Conservation (phyloP, 2,113 vertebrate genomes). For the Dipodomys merriami region DNA sequence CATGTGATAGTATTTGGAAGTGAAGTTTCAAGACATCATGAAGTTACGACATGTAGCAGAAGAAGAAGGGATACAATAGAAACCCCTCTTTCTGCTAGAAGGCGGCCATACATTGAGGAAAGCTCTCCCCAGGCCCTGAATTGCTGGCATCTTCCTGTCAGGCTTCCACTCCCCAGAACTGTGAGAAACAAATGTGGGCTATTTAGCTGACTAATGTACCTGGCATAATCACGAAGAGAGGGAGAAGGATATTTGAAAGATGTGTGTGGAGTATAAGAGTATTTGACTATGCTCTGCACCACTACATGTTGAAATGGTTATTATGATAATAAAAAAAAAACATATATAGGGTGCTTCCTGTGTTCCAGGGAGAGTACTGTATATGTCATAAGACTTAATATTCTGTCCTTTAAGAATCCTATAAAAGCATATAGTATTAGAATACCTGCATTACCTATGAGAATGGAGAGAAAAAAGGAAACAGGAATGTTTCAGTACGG, state of each 20-base stretch:
- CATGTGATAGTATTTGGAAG: background rate
- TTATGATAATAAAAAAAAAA: conserved; percentile 40
- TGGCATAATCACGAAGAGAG: background rate
- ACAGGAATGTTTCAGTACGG: background rate
- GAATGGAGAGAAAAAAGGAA: background rate
- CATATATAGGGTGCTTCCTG: background rate
- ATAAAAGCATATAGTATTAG: background rate
- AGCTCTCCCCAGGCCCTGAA: background rate
- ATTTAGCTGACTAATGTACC: background rate
- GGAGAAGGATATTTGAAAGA: background rate
- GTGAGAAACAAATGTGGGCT: background rate
- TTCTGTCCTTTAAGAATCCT: background rate
- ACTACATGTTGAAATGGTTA: background rate
- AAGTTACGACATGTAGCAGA: background rate
- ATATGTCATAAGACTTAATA: background rate
- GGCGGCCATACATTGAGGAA: background rate
- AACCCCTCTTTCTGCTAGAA: background rate
- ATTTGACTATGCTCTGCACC: background rate
- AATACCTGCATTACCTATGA: background rate
- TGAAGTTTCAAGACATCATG: background rate
- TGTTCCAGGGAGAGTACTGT: background rate
- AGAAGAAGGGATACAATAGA: background rate
- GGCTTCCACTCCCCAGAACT: background rate
- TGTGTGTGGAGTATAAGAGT: background rate
- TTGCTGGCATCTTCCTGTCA: background rate